These are phyloP conservation scores for Carcharodon carcharias DNA, from an alignment of 2,797 vertebrate species.

Conservation along the genomic window DNA sequence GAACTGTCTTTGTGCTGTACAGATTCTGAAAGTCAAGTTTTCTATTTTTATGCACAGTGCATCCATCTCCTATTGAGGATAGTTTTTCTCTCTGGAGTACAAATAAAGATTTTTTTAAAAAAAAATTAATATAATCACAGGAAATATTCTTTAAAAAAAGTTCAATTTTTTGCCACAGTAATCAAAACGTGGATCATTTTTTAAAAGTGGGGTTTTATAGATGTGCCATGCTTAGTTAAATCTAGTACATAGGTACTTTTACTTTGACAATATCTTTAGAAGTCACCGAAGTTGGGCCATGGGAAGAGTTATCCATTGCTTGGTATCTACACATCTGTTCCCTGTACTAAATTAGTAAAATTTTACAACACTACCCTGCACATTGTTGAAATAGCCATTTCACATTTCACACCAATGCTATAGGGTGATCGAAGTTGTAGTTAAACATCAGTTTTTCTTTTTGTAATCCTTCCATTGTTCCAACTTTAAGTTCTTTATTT, in stretches of 20 bases:
- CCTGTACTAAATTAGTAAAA: background rate
- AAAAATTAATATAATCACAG: background rate
- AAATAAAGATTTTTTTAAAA: background rate
- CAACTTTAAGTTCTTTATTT: constrained; percentile 64
- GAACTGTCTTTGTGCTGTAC: constrained; percentile 17
- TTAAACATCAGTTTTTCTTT: constrained; percentile 43
- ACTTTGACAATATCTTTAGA: background rate
- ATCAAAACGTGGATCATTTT: background rate
- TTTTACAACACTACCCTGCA: constrained; percentile 11
- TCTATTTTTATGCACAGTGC: constrained; percentile 40
- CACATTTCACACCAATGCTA: constrained; percentile 39
- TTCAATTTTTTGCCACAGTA: background rate
- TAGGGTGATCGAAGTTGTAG: constrained; percentile 42
- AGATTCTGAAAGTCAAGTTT: constrained; percentile 42
- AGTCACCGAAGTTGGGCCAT: background rate
- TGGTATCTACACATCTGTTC: constrained; percentile 2
- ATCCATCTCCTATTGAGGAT: constrained; percentile 35
- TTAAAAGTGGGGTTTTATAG: background rate
- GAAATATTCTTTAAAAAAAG: background rate
- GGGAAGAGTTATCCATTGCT: constrained; percentile 42
- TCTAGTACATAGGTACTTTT: background rate
- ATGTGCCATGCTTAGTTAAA: background rate
- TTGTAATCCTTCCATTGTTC: constrained; percentile 40
- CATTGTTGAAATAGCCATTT: constrained; percentile 34
- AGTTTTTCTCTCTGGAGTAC: constrained; percentile 40